phyloP scores from a whole-genome alignment of 2,797 vertebrate species.

The Denticeps clupeoides region DNA sequence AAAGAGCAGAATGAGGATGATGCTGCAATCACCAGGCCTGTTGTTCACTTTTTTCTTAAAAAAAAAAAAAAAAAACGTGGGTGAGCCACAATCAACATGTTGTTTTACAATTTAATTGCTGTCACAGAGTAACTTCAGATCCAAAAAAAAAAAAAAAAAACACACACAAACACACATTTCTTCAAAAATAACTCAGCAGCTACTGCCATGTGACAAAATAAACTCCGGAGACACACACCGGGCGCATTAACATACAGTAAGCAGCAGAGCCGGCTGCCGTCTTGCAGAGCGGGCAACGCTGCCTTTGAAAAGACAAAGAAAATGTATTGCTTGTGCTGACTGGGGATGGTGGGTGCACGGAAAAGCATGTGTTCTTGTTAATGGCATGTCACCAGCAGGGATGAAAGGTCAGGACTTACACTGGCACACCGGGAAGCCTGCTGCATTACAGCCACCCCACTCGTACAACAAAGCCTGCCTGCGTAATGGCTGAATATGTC shows the following conservation, averaged over 20 bases:
- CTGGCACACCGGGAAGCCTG: conserved; percentile 51
- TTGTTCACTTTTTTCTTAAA: no score
- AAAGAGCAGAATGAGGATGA: no score
- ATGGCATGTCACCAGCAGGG: conserved; percentile 60
- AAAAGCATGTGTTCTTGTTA: conserved; percentile 62
- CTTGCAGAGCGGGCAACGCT: conserved; percentile 11
- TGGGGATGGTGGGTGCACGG: conserved; percentile 46
- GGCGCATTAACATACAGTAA: conserved; percentile 47
- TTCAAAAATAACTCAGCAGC: no score
- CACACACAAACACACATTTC: conserved; percentile 74
- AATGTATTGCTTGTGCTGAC: conserved; percentile 57
- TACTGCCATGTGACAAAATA: conserved; percentile 84
- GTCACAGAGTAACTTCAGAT: conserved; percentile 88
- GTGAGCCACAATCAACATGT: no score
- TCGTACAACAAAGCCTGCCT: conserved; percentile 44
- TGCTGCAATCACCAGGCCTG: no score
- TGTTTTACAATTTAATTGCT: no score
- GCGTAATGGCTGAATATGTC: conserved; percentile 47
- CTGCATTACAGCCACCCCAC: conserved; percentile 40
- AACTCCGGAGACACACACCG: conserved; percentile 67
- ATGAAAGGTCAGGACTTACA: conserved; percentile 62
- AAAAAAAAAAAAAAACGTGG: no score
- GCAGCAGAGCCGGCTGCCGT: conserved; percentile 21
- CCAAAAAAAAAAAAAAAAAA: conserved; percentile 76
- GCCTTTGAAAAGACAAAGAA: conserved; percentile 41